Evolutionary conservation across 2,797 vertebrate species (phyloP), one percentile per base, ranked within the genome.

Genomic region (Urosaurus nigricauda): DNA sequence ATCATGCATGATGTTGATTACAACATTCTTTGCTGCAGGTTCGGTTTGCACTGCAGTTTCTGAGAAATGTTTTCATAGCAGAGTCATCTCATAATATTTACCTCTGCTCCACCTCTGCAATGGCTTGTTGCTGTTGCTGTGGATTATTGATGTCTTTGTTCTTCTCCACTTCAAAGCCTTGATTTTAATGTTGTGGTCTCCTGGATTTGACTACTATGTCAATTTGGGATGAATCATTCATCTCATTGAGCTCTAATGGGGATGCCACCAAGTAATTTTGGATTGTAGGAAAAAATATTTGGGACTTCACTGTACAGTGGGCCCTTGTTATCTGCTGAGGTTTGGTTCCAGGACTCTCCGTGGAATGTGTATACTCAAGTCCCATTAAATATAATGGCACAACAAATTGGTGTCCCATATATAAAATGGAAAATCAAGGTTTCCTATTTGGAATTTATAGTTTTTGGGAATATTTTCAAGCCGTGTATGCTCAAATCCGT

Each of bases 31-130:
- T 71, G 7, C 12, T n/a, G 37, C 89, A 88, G 65, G 82, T 88
- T 77, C 83, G 43, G 43, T 71, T 79, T 60, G 89, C 89, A 83
- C 9, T 90, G 35, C 0, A 0, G 5, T 84, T 93, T 93, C 92
- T 92, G 88, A 71, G 85, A 94, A 94, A 90, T 56, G 53, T 91
- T 94, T 81, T 90, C 81, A 9, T 19, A 58, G 80, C 2, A 78
- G 65, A 51, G 74, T 87, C 2, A 60, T 70, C 81, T 13, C 87
- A 73, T 0, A 1, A 19, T 90, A 11, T 89, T 93, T 88, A n/a
- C 90, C 3, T 92, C 86, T 89, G 37, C 68, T 32, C 60, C 40
- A 35, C 71, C 71, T 91, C 5, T 85, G 60, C 40, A 47, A 21
- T 81, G 40, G 37, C 87, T 77, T 90, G 88, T 0, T 73, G 21